Evolutionary conservation across 2,113 vertebrate genomes (phyloP).

Genomic region (Chlorocebus sabaeus): DNA sequence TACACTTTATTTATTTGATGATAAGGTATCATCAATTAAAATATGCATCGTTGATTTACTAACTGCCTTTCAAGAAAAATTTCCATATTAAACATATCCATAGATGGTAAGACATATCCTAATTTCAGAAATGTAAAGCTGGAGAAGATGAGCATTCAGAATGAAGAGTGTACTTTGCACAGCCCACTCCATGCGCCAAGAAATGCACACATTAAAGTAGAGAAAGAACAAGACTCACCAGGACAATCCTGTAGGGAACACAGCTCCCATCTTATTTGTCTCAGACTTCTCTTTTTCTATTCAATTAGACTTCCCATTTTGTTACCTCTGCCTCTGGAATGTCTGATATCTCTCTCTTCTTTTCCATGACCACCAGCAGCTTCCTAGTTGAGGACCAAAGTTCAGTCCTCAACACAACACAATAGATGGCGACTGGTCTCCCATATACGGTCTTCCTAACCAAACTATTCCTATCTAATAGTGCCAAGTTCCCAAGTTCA

Average conservation of each 20-base stretch:
- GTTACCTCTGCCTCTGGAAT: background rate
- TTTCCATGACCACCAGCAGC: background rate
- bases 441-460: background rate
- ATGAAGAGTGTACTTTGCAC: background rate
- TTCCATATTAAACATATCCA: background rate
- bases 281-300: background rate
- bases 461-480: background rate
- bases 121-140: background rate
- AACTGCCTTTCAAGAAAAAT: background rate
- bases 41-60: background rate
- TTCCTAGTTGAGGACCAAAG: background rate
- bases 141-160: background rate
- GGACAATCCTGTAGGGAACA: background rate
- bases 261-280: background rate
- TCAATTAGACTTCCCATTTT: background rate
- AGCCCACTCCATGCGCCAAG: accelerated
- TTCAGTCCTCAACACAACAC: background rate
- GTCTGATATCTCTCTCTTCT: background rate
- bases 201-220: background rate
- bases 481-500: background rate
- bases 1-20: background rate
- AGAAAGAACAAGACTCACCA: background rate
- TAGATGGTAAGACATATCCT: background rate
- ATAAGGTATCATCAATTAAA: background rate
- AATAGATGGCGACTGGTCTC: background rate